phyloP scores from a whole-genome alignment of 2,113 vertebrate species.

The Dasyprocta punctata region DNA sequence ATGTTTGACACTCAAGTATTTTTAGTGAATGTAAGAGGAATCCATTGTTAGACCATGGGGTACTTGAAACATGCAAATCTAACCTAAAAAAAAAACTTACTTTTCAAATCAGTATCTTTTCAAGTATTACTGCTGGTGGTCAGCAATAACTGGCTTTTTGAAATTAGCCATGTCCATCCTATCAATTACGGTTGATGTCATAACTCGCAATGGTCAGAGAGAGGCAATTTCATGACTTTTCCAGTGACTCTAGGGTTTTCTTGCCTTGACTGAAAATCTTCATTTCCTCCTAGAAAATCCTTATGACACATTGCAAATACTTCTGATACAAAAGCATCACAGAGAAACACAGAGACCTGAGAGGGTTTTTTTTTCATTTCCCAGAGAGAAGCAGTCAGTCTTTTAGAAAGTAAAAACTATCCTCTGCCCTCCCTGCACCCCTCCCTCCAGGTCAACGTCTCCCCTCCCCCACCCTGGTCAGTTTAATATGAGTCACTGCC shows the following conservation, averaged over 20 bases:
- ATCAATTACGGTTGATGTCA: constrained; percentile 53
- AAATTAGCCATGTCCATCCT: constrained; percentile 56
- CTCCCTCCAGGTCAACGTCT: constrained; percentile 68
- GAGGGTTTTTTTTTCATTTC: constrained; percentile 72
- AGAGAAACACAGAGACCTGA: constrained; percentile 52
- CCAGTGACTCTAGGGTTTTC: constrained; percentile 44
- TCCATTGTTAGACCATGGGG: neutral
- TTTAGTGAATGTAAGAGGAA: constrained; percentile 72
- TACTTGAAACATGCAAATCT: constrained; percentile 29
- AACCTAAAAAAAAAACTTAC: neutral
- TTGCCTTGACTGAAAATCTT: constrained; percentile 59
- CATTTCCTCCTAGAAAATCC: constrained; percentile 68
- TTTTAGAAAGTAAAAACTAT: constrained; percentile 71
- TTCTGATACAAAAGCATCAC: constrained; percentile 67
- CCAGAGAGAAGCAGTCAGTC: constrained; percentile 63
- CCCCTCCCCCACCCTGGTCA: constrained; percentile 85
- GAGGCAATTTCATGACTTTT: constrained; percentile 60
- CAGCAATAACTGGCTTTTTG: constrained; percentile 41
- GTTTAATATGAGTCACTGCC: constrained; percentile 91
- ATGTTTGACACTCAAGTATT: constrained; percentile 48
- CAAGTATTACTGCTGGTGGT: constrained; percentile 19
- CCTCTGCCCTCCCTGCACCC: neutral
- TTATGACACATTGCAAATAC: constrained; percentile 68
- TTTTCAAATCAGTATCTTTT: constrained; percentile 23
- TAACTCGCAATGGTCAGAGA: neutral